Evolutionary conservation across 2,113 vertebrate species (phyloP).

Genomic region (Chascanopsetta lugubris): DNA sequence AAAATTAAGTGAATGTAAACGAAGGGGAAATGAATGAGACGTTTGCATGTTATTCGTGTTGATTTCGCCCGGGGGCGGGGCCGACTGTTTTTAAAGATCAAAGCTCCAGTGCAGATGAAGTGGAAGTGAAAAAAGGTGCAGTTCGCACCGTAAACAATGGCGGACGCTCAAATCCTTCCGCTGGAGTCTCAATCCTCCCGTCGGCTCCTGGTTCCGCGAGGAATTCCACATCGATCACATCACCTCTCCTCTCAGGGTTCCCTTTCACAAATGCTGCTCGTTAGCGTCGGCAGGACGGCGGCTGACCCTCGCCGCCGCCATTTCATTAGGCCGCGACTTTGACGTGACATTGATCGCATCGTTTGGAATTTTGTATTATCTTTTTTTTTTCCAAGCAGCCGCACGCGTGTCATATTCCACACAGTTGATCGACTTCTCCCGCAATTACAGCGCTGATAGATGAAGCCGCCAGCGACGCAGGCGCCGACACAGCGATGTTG

Average conservation of each 20-base stretch:
- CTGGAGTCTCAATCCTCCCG: background rate
- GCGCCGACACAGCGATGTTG: conserved; percentile 17
- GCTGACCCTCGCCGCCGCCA: conserved; percentile 6
- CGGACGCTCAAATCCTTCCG: no score
- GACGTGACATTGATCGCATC: conserved; percentile 45
- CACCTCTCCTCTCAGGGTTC: conserved; percentile 10
- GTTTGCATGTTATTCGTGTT: no score
- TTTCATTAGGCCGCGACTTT: conserved; percentile 56
- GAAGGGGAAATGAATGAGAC: no score
- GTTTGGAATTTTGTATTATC: conserved; percentile 27
- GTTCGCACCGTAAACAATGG: no score
- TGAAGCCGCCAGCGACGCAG: background rate
- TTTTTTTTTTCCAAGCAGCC: background rate
- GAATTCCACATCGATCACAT: background rate
- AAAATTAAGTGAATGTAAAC: no score
- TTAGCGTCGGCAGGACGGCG: conserved; percentile 25
- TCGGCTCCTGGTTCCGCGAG: no score
- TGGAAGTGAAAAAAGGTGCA: no score
- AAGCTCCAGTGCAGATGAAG: no score
- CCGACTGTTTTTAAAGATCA: no score
- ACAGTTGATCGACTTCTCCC: conserved; percentile 30
- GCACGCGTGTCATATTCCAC: background rate
- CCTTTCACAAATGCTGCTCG: conserved; percentile 9
- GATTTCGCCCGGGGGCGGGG: no score
- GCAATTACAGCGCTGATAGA: conserved; percentile 30